Evolutionary conservation across 2,797 vertebrate genomes (phyloP).

Genomic region (Gymnoscopelus microlampas): DNA sequence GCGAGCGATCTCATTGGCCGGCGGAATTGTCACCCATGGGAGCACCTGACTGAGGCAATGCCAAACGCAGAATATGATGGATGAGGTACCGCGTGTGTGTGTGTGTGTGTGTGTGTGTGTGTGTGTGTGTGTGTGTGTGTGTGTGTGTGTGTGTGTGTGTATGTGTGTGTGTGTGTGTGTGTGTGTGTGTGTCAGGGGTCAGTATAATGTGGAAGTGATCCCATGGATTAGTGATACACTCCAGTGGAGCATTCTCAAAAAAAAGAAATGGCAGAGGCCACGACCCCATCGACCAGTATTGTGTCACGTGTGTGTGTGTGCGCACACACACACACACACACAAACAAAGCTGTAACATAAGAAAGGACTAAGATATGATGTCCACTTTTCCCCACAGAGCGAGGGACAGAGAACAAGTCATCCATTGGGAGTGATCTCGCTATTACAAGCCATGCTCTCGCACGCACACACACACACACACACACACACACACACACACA

Average conservation of each 20-base stretch:
- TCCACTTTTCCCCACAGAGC: conserved; percentile 61
- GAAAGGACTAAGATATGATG: conserved; percentile 64
- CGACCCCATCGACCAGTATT: conserved; percentile 62
- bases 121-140: conserved; percentile 4
- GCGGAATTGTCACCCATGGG: conserved; percentile 55
- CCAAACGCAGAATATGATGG: conserved; percentile 72
- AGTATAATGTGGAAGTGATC: conserved; percentile 56
- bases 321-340: conserved; percentile 15
- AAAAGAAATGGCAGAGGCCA: conserved; percentile 36
- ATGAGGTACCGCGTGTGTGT: conserved; percentile 59
- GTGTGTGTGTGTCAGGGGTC: conserved; percentile 35
- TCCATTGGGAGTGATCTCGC: conserved; percentile 61
- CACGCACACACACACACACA: neutral
- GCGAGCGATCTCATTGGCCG: conserved; percentile 52
- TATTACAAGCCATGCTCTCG: conserved; percentile 28
- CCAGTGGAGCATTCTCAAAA: conserved; percentile 74
- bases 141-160: conserved; percentile 56
- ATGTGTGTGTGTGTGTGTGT: conserved; percentile 20
- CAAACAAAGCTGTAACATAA: conserved; percentile 5
- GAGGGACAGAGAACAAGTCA: conserved; percentile 44
- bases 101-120: conserved; percentile 5
- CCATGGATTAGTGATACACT: conserved; percentile 71
- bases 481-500: conserved; percentile 1
- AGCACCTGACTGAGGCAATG: conserved; percentile 50
- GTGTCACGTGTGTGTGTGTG: neutral